phyloP scores from a whole-genome alignment of 2,113 vertebrate species.

The Corvus moneduloides region DNA sequence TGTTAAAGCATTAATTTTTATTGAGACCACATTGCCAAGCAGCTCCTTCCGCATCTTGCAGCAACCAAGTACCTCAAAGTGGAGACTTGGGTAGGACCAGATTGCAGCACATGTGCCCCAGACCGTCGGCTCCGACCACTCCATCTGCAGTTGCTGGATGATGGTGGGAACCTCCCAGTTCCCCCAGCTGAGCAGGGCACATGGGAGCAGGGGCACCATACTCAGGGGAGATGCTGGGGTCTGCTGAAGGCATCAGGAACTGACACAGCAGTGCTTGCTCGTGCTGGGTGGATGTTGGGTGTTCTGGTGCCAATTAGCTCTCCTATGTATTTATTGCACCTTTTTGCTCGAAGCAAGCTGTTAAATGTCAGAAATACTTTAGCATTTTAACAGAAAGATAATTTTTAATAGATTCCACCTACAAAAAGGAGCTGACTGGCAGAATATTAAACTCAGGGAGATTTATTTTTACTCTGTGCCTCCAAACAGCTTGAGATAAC shows the following conservation, averaged over 20 bases:
- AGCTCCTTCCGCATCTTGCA: not conserved
- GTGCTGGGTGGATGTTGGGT: not conserved
- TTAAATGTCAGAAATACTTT: constrained; percentile 62
- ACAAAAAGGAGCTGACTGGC: constrained; percentile 50
- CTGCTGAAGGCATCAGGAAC: not conserved
- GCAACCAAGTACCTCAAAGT: not conserved
- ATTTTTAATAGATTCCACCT: constrained; percentile 67
- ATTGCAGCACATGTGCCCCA: rapidly evolving
- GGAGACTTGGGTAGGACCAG: not conserved
- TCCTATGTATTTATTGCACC: constrained; percentile 49
- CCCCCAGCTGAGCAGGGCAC: constrained; percentile 12
- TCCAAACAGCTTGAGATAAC: constrained; percentile 47
- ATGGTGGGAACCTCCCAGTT: not conserved
- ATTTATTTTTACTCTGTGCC: constrained; percentile 55
- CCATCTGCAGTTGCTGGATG: not conserved
- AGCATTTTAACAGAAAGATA: constrained; percentile 53
- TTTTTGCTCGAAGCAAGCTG: constrained; percentile 54
- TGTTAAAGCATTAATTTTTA: constrained; percentile 64
- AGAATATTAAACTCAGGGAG: constrained; percentile 38
- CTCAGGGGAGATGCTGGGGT: not conserved
- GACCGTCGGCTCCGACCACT: rapidly evolving
- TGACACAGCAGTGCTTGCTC: not conserved
- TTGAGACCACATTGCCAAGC: constrained; percentile 19
- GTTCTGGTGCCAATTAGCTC: constrained; percentile 42
- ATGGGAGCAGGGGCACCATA: not conserved